These are phyloP conservation scores for Oligia strigilis DNA, from an alignment of 2,888 invertebrate species.

Conservation along the genomic window DNA sequence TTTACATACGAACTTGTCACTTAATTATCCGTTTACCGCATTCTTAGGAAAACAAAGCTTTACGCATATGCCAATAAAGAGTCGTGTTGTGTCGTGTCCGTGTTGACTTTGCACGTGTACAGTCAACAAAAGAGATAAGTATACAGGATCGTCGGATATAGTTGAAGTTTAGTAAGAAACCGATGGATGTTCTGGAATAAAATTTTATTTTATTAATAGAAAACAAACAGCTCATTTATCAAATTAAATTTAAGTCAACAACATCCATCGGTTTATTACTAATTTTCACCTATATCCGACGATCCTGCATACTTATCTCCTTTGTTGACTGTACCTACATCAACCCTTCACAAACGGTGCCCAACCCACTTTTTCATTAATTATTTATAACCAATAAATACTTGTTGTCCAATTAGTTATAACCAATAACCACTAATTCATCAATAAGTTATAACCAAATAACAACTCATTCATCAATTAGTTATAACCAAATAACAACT, in stretches of 20 bases:
- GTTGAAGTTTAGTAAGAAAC: too few relatives aligned
- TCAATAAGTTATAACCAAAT: background rate
- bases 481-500: background rate
- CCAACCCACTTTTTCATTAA: background rate
- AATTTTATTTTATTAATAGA: too few relatives aligned
- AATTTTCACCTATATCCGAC: too few relatives aligned
- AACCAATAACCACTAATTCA: background rate
- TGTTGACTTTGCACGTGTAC: background rate
- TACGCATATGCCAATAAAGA: background rate
- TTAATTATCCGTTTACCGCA: background rate
- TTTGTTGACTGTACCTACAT: background rate
- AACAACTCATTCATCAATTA: background rate
- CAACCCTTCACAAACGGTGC: background rate
- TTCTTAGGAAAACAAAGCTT: background rate
- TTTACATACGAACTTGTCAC: background rate
- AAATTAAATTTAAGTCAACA: too few relatives aligned
- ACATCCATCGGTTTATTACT: too few relatives aligned
- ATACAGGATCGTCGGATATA: too few relatives aligned
- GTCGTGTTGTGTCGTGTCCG: too few relatives aligned
- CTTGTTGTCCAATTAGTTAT: background rate
- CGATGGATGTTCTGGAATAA: too few relatives aligned
- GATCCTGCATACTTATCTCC: too few relatives aligned
- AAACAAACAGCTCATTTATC: too few relatives aligned
- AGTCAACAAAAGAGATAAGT: too few relatives aligned
- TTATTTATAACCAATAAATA: background rate